Evolutionary conservation across 2,888 invertebrate species (phyloP).

Genomic region (Clunio marinus): DNA sequence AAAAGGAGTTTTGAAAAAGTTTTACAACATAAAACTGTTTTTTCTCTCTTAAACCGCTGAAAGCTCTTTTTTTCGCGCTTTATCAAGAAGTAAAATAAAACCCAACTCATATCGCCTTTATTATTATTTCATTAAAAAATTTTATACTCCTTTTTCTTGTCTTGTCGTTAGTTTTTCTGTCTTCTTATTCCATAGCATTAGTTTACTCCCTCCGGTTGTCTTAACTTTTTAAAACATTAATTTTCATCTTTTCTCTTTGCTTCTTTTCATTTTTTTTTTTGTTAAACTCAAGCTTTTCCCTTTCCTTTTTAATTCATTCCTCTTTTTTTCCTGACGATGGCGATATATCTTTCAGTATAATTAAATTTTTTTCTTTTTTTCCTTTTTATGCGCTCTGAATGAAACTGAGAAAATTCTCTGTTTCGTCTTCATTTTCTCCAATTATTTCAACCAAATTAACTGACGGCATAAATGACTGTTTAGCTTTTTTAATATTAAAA

Average conservation of each 20-base stretch:
- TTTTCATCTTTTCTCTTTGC: conserved; percentile 25
- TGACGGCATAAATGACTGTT: conserved; percentile 34
- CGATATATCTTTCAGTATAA: conserved; percentile 38
- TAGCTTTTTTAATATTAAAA: conserved; percentile 37
- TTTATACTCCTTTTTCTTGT: conserved; percentile 32
- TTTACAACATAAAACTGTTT: conserved; percentile 5
- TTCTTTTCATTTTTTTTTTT: background rate
- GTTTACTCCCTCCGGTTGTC: conserved; percentile 30
- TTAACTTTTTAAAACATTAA: conserved; percentile 33
- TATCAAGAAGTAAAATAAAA: background rate
- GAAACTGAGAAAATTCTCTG: conserved; percentile 33
- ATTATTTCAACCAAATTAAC: conserved; percentile 39
- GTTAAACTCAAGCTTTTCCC: too few relatives aligned
- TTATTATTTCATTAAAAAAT: conserved; percentile 32
- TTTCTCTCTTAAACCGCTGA: conserved; percentile 22
- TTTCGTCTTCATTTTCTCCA: conserved; percentile 35
- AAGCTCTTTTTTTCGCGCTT: conserved; percentile 27
- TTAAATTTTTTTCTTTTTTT: conserved; percentile 33
- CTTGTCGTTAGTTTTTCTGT: conserved; percentile 28
- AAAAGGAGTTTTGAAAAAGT: conserved; percentile 7
- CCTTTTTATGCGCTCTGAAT: conserved; percentile 14
- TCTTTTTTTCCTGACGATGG: conserved; percentile 30
- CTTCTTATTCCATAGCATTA: background rate
- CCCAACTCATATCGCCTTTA: conserved; percentile 35
- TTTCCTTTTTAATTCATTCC: too few relatives aligned